Evolutionary conservation across 2,113 vertebrate species (phyloP).

Genomic region (Forbesichthys papilliferus): DNA sequence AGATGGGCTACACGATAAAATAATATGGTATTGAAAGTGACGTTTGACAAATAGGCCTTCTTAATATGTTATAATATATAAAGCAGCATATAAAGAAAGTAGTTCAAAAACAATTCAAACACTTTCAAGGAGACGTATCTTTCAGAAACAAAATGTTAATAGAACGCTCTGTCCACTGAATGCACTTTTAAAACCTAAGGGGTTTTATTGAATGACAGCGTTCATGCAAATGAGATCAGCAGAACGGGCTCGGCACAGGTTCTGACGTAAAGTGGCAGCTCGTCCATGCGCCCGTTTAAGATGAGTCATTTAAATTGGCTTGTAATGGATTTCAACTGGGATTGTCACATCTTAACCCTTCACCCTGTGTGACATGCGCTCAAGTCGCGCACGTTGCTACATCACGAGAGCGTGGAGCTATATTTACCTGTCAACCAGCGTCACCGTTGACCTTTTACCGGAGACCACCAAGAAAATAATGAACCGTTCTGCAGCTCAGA

Average conservation of each 20-base stretch:
- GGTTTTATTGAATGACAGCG: conserved; percentile 1
- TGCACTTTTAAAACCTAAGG: neutral
- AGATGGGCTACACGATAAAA: too few relatives aligned
- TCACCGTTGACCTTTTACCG: conserved; percentile 62
- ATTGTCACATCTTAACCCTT: conserved; percentile 34
- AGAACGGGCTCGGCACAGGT: conserved; percentile 5
- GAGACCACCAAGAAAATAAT: conserved; percentile 52
- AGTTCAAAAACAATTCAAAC: too few relatives aligned
- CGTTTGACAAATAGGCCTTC: too few relatives aligned
- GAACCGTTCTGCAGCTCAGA: conserved; percentile 28
- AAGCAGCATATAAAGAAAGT: too few relatives aligned
- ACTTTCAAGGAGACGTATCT: too few relatives aligned
- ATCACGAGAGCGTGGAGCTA: neutral
- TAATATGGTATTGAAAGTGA: too few relatives aligned
- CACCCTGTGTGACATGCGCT: conserved; percentile 22
- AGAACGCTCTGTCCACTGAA: too few relatives aligned
- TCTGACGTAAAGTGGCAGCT: conserved; percentile 23
- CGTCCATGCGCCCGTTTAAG: neutral
- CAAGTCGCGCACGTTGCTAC: neutral
- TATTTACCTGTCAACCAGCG: conserved; percentile 37
- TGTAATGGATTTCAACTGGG: neutral
- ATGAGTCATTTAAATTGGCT: conserved; percentile 24
- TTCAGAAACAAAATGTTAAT: too few relatives aligned
- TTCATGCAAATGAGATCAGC: conserved; percentile 8
- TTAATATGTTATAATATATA: too few relatives aligned